Percentiles rank a stretch among this genome's conserved stretches.
Conservation (phyloP, 2,888 invertebrate genomes). For the Lamellibrachia satsuma region DNA sequence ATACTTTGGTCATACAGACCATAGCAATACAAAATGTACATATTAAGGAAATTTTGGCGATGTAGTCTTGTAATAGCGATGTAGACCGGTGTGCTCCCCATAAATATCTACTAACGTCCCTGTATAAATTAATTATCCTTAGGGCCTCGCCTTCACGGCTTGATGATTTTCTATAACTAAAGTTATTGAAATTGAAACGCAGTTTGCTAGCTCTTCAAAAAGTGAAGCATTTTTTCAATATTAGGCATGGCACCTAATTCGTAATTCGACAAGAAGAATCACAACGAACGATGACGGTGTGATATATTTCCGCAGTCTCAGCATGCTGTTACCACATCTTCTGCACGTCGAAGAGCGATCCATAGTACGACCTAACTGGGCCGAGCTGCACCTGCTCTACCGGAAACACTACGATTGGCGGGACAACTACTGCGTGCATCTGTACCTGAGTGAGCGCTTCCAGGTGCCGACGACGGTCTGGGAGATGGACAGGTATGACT, state of each 20-base stretch:
- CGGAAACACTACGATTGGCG: slow-evolving; percentile 36
- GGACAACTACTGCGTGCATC: slow-evolving; percentile 51
- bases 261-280: neutral
- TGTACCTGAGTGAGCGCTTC: slow-evolving; percentile 35
- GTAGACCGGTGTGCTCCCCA: no score
- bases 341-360: slow-evolving; percentile 37
- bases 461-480: neutral
- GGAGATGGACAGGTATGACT: slow-evolving; percentile 29
- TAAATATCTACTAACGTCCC: neutral
- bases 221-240: neutral
- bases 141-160: no score
- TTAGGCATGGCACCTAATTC: neutral
- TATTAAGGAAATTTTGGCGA: no score
- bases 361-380: slow-evolving; percentile 34
- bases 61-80: no score
- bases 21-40: no score
- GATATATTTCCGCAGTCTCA: neutral
- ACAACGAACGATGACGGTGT: neutral
- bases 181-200: neutral
- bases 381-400: slow-evolving; percentile 28
- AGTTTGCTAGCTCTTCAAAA: neutral
- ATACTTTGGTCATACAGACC: no score
- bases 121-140: neutral
- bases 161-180: no score
- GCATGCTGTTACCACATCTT: slow-evolving; percentile 28